Conservation (phyloP, 2,797 vertebrate species). For the Peromyscus aztecus region DNA sequence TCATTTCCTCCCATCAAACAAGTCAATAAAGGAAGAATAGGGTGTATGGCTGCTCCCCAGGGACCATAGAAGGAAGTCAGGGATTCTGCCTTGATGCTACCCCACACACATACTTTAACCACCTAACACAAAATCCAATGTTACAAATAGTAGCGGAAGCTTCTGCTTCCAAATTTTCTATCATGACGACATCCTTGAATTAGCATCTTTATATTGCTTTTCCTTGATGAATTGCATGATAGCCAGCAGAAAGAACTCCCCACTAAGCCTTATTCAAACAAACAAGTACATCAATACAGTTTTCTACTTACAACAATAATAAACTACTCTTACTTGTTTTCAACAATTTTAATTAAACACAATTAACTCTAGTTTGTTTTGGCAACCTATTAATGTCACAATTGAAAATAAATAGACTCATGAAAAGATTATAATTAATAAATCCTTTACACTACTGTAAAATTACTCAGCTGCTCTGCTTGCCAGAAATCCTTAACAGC, state of each 20-base stretch:
- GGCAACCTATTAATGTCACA: constrained; percentile 87
- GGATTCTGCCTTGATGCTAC: neutral
- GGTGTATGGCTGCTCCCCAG: neutral
- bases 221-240: constrained; percentile 47
- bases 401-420: constrained; percentile 87
- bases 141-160: neutral
- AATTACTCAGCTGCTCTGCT: constrained; percentile 79
- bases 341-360: constrained; percentile 87
- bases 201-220: constrained; percentile 63
- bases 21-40: neutral
- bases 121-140: neutral
- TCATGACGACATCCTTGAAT: constrained; percentile 32
- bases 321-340: constrained; percentile 84
- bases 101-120: neutral
- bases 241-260: constrained; percentile 60
- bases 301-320: constrained; percentile 83
- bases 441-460: constrained; percentile 85
- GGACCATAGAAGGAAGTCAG: neutral
- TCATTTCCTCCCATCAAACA: no score
- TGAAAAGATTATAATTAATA: constrained; percentile 88
- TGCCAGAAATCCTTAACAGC: constrained; percentile 82
- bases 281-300: constrained; percentile 83
- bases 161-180: constrained; percentile 34
- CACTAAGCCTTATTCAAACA: constrained; percentile 73
- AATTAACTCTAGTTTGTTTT: constrained; percentile 88